phyloP scores from a whole-genome alignment of 2,797 vertebrate genomes.

The Trichosurus vulpecula region DNA sequence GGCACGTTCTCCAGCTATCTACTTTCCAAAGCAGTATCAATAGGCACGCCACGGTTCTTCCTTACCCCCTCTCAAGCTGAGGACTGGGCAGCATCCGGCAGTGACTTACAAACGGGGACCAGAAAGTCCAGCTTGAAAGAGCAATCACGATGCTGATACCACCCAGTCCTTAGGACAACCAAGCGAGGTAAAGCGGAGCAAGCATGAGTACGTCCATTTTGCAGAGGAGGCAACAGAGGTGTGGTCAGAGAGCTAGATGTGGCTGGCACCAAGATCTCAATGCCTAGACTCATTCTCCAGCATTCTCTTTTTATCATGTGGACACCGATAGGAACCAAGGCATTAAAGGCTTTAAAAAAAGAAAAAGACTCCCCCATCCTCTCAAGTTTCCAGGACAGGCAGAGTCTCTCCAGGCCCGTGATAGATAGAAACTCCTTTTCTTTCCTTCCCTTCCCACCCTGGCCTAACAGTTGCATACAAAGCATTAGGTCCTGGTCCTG shows the following conservation, averaged over 20 bases:
- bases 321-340: background rate
- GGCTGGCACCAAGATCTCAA: background rate
- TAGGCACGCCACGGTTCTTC: constrained; percentile 5
- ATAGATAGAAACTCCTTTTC: background rate
- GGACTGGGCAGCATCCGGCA: constrained; percentile 5
- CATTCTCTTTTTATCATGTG: background rate
- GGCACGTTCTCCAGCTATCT: constrained; percentile 40
- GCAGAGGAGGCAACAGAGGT: background rate
- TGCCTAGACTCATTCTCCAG: background rate
- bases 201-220: background rate
- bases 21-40: constrained; percentile 47
- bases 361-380: background rate
- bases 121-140: background rate
- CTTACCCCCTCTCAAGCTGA: constrained; percentile 41
- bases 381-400: background rate
- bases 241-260: background rate
- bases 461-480: constrained; percentile 28
- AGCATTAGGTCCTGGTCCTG: background rate
- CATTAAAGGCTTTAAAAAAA: background rate
- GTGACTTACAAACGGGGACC: background rate
- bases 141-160: background rate
- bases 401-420: background rate
- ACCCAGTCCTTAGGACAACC: background rate
- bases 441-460: background rate
- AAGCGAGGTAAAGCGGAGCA: background rate